Base-by-base conservation (phyloP, 2,888 invertebrate species). In the Strigamia maritima region DNA sequence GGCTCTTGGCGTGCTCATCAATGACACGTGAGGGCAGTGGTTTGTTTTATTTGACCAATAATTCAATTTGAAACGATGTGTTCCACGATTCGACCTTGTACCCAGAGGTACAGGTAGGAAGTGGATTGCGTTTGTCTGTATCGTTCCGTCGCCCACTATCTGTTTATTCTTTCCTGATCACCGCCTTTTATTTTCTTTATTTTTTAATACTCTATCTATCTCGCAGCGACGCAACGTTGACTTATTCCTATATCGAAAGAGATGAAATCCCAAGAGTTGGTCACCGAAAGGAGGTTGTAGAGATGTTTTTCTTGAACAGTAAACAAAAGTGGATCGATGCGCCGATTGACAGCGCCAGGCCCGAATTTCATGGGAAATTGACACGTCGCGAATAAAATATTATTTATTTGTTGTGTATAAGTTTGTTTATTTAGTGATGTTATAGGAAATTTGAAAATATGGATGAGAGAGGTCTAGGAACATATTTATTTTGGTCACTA, bases 31-130 rank as follows among this genome's bases (percentile, higher is more conserved):
- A 49, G 49, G 49, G 49, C 49, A 49, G 49, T 49, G 49, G 49
- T 49, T 49, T 49, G 49, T 49, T 49, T 49, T 49, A 49, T 49
- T 49, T 49, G 49, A 49, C 49, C 49, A 49, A 49, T 49, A 49
- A 49, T 49, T 49, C 49, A 49, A 49, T 49, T 49, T 49, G 49
- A 49, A 49, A 49, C 49, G 49, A 49, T 14, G 49, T 49, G 49
- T 49, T 49, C 49, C n/a, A 14, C 10, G 49, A 49, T 49, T n/a
- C 49, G 49, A 49, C 49, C 49, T 49, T n/a, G 16, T 10, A 10
- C 49, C 49, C 49, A 49, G n/a, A n/a, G 49, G 49, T 49, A 49
- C 2, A 49, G 49, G n/a, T 49, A 49, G 49, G 49, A 49, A 49
- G 49, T 49, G 49, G 49, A 49, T 49, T 49, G 49, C 49, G 14